Evolutionary conservation across 2,888 invertebrate species (phyloP).

Genomic region (Lepidochitona cinerea): DNA sequence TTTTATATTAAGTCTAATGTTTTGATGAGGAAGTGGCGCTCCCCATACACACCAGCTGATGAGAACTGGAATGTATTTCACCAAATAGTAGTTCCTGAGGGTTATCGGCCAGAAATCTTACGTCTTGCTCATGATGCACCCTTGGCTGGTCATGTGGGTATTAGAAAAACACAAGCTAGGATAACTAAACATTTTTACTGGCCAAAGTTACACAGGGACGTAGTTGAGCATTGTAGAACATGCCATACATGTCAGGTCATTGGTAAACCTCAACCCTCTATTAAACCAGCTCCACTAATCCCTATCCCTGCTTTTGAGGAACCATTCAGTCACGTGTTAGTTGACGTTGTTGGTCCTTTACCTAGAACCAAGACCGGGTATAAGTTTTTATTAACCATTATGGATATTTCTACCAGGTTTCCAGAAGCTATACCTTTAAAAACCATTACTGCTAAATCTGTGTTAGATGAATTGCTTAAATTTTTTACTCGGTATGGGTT

Average conservation of each 20-base stretch:
- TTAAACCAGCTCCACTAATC: background rate
- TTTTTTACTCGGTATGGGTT: conserved; percentile 12
- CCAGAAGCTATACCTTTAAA: conserved; percentile 17
- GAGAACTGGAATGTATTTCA: background rate
- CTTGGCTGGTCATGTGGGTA: conserved; percentile 10
- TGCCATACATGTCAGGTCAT: conserved; percentile 18
- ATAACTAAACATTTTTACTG: conserved; percentile 16
- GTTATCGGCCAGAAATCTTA: conserved; percentile 4
- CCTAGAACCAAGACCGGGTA: conserved; percentile 13
- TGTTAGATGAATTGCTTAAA: conserved; percentile 5
- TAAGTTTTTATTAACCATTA: conserved; percentile 16
- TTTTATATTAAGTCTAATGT: conserved; percentile 5
- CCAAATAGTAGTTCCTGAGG: conserved; percentile 11
- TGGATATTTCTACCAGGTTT: conserved; percentile 16
- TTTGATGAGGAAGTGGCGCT: conserved; percentile 14
- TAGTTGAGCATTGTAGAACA: conserved; percentile 7
- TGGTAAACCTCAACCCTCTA: conserved; percentile 3
- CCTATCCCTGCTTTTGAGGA: conserved; percentile 18
- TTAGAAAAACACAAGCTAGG: background rate
- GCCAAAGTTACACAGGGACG: conserved; percentile 16
- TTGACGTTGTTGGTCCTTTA: conserved; percentile 21
- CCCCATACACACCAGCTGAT: background rate
- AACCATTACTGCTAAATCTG: background rate
- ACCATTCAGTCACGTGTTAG: conserved; percentile 14
- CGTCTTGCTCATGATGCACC: conserved; percentile 6